A percentile compares a stretch with the other conserved stretches of the same genome.
Conservation (phyloP, 2,113 vertebrate species). For the Dascyllus trimaculatus region DNA sequence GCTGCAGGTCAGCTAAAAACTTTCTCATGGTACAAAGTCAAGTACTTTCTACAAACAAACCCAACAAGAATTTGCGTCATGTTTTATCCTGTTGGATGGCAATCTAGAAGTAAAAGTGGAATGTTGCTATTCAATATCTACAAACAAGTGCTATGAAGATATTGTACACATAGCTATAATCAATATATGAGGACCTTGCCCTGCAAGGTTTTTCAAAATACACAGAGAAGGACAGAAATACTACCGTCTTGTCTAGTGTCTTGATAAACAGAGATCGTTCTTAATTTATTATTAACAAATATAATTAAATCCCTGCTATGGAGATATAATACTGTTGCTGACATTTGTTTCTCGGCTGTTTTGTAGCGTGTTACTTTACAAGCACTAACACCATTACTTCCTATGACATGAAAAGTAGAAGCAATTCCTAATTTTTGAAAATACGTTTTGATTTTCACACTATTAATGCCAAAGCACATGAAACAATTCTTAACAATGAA, state of each 20-base stretch:
- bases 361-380: slow-evolving; percentile 33
- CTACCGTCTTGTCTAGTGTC: slow-evolving; percentile 38
- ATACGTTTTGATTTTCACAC: slow-evolving; percentile 33
- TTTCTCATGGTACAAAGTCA: slow-evolving; percentile 46
- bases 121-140: slow-evolving; percentile 70
- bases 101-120: slow-evolving; percentile 64
- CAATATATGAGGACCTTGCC: slow-evolving; percentile 74
- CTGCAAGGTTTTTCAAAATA: slow-evolving; percentile 82
- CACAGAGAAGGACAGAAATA: slow-evolving; percentile 51
- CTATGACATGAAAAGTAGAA: slow-evolving; percentile 28
- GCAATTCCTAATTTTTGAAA: slow-evolving; percentile 30
- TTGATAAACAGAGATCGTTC: slow-evolving; percentile 34
- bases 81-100: slow-evolving; percentile 28
- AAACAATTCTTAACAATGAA: slow-evolving; percentile 29
- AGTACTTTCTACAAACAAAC: slow-evolving; percentile 41
- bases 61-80: slow-evolving; percentile 33
- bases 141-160: slow-evolving; percentile 64
- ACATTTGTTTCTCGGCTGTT: slow-evolving; percentile 36
- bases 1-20: slow-evolving; percentile 11
- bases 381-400: slow-evolving; percentile 32
- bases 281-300: slow-evolving; percentile 36
- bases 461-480: slow-evolving; percentile 45
- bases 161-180: slow-evolving; percentile 48
- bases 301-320: slow-evolving; percentile 46
- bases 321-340: slow-evolving; percentile 74